Evolutionary conservation across 2,797 vertebrate species (phyloP), one percentile per base, ranked within the genome.

Genomic region (Crocidura indochinensis): DNA sequence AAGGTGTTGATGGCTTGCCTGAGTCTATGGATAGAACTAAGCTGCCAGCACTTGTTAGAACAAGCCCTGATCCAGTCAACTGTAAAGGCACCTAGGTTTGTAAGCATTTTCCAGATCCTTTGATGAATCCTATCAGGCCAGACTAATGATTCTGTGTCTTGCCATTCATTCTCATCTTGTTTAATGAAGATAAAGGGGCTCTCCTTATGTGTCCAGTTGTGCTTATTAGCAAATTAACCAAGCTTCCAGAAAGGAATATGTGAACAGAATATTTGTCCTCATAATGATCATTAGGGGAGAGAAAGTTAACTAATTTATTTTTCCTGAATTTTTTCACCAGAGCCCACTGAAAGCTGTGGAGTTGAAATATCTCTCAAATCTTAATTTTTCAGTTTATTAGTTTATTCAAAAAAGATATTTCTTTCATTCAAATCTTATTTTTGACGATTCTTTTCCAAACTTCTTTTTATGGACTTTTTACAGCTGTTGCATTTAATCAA

Each of bases 111-210:
- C 9, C 38, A 94, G 85, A 49, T 56, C 77, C 56, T 60, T 90
- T n/a, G 71, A 85, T 10, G 2, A 95, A 91, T 62, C 49, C 91
- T 91, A 95, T 91, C 90, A 93, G 22, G 19, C 81, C 72, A 74
- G 94, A 96, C 92, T 96, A 97, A 97, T 96, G 96, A 94, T 71
- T 73, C 87, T 78, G 77, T 69, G n/a, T 90, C 94, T 94, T 97
- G 92, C 92, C 97, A 96, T 97, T 97, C 93, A 96, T 97, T 96
- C 94, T 97, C 93, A 91, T 96, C 3, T 47, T 78, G 77, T 95
- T 96, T 97, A 97, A 98, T 97, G 97, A 98, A 97, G 97, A 98
- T 97, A 96, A 97, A 98, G 94, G 72, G 89, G 46, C 82, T 96
- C 85, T 91, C 91, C 97, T 97, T 96, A 94, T 94, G 84, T 95